These are phyloP conservation scores for Metridium senile DNA, from an alignment of 92 coral and sea anemone genomes.

Conservation along the genomic window DNA sequence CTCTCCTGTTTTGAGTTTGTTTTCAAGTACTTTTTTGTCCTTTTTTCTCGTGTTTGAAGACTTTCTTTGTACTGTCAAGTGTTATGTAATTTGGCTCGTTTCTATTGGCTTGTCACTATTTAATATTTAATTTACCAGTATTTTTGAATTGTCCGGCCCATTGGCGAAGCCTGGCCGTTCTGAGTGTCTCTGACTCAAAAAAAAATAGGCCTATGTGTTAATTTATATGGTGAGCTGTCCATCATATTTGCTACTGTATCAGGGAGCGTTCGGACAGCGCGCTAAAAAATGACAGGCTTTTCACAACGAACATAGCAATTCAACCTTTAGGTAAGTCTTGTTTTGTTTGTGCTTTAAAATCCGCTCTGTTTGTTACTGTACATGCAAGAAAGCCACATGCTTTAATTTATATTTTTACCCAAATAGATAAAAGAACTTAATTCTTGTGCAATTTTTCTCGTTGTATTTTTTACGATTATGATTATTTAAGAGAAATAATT, in stretches of 20 bases:
- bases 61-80: slow-evolving; percentile 5
- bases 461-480: too few species aligned
- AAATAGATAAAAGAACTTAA: background rate
- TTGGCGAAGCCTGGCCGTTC: background rate
- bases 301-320: background rate
- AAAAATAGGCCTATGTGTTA: background rate
- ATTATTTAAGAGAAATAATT: too few species aligned
- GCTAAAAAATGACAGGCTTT: background rate
- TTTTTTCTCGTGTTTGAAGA: slow-evolving; percentile 13
- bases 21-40: background rate
- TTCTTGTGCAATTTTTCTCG: too few species aligned
- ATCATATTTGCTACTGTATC: background rate
- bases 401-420: background rate
- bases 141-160: slow-evolving; percentile 21
- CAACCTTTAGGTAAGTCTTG: background rate
- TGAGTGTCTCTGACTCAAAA: background rate
- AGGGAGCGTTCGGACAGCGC: background rate
- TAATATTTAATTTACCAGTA: slow-evolving; percentile 18
- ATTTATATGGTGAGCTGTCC: background rate
- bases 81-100: background rate
- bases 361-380: slow-evolving; percentile 1
- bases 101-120: slow-evolving; percentile 18
- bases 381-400: background rate
- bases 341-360: background rate
- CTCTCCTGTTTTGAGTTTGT: background rate